Conservation (phyloP, 2,797 vertebrate genomes). For the Adelosebastes latens region DNA sequence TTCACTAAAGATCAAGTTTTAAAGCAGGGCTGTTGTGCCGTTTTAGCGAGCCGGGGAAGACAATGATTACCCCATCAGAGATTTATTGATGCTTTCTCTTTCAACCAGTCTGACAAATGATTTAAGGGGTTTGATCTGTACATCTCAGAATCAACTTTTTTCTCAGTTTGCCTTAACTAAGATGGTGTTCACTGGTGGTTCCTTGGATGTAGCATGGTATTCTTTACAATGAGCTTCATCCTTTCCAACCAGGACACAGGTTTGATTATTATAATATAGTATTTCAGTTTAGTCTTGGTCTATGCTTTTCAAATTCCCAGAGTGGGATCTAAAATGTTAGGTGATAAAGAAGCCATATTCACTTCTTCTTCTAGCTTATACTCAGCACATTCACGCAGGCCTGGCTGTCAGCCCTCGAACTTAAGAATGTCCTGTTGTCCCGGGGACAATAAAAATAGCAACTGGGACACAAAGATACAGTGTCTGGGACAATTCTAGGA, state of each 20-base stretch:
- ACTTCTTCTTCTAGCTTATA: neutral
- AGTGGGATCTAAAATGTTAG: neutral
- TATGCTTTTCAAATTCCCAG: neutral
- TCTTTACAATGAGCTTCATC: neutral
- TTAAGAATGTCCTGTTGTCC: too few relatives aligned
- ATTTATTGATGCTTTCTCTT: conserved; percentile 2
- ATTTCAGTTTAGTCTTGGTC: neutral
- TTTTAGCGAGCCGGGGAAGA: conserved; percentile 43
- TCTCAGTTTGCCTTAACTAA: neutral
- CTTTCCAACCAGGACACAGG: neutral
- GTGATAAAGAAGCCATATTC: neutral
- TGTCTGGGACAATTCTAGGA: too few relatives aligned
- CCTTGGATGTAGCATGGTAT: neutral
- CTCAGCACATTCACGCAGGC: neutral
- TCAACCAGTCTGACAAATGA: neutral
- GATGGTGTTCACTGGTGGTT: neutral
- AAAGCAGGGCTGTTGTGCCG: conserved; percentile 37
- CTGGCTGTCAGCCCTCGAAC: neutral
- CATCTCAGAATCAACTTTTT: neutral
- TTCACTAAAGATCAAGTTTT: conserved; percentile 80
- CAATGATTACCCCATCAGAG: conserved; percentile 10
- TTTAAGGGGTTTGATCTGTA: neutral
- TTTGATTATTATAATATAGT: neutral
- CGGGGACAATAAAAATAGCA: too few relatives aligned
- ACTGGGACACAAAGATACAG: too few relatives aligned